phyloP scores from a whole-genome alignment of 2,797 vertebrate species.

The Oreonectes daqikongensis region DNA sequence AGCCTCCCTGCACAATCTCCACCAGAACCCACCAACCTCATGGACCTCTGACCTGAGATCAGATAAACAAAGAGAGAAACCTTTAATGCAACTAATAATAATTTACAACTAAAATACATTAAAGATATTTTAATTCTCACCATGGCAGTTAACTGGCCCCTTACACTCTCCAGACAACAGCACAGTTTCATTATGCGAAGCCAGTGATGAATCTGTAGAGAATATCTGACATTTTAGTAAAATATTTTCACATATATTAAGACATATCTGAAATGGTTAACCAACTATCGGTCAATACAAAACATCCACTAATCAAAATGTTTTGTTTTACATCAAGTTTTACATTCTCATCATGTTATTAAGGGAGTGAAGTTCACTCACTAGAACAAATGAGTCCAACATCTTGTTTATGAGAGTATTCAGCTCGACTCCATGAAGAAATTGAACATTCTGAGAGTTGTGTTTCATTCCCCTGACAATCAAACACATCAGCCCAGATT shows the following conservation, averaged over 20 bases:
- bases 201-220: conserved; percentile 23
- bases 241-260: too few species aligned
- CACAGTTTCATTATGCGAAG: conserved; percentile 4
- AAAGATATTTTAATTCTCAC: conserved; percentile 6
- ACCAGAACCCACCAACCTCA: conserved; percentile 40
- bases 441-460: conserved; percentile 41
- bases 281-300: too few species aligned
- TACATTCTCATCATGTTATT: not conserved
- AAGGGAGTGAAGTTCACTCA: conserved; percentile 17
- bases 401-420: conserved; percentile 37
- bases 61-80: not conserved
- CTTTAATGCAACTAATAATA: not conserved
- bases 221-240: not conserved
- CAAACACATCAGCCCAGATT: conserved; percentile 50
- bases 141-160: conserved; percentile 53
- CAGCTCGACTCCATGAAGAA: conserved; percentile 40
- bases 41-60: conserved; percentile 5
- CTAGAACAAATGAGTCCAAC: conserved; percentile 51
- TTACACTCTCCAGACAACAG: conserved; percentile 59
- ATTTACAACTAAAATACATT: not conserved
- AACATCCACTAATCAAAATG: too few species aligned
- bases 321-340: not conserved
- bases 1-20: conserved; percentile 45
- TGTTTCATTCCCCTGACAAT: conserved; percentile 47
- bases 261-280: too few species aligned